Evolutionary conservation across 1,140 invertebrate species (phyloP), one percentile per base, ranked within the genome.

Genomic region (Drosophila takahashii): DNA sequence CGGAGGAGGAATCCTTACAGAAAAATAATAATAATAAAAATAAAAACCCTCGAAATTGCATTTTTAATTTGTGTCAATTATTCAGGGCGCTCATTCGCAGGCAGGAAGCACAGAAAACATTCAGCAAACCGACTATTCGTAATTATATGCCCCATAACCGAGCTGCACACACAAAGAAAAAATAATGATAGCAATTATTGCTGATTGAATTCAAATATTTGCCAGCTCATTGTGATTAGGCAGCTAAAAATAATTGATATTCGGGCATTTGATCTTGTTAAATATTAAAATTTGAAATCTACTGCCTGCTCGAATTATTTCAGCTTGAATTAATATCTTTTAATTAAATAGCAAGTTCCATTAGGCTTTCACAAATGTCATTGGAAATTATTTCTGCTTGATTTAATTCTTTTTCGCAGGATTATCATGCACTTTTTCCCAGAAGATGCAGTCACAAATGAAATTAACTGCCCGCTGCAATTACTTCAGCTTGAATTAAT

Each of bases 31-130:
- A 16, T 6, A 4, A 9, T 32, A 58, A 42, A 6, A 13, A 2
- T 10, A 54, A 32, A 56, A 37, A 15, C 34, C 44, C 16, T 10
- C 7, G 36, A 2, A 18, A 66, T 75, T 75, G 77, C 58, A 79
- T 75, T 79, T 79, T 69, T 37, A 61, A 75, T 74, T 53, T 11
- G n/a, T 11, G 15, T 74, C 42, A 74, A 64, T 74, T 74, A 74
- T 74, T 74, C 42, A 74, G 41, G 48, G 27, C 18, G 18, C n/a
- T 16, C 37, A 26, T 39, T 34, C n/a, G 32, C 18, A 52, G 29
- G 39, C 69, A 70, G 36, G 18, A 45, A 13, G 41, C 45, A 18
- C 26, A 18, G 51, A 18, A 13, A 29, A 26, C 11, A 42, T 34
- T 27, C 8, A 11, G 39, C 26, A 64, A 48, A 29, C 13, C 27